Evolutionary conservation across 2,888 invertebrate genomes (phyloP).

Genomic region (Drosophila parthenogenetica): DNA sequence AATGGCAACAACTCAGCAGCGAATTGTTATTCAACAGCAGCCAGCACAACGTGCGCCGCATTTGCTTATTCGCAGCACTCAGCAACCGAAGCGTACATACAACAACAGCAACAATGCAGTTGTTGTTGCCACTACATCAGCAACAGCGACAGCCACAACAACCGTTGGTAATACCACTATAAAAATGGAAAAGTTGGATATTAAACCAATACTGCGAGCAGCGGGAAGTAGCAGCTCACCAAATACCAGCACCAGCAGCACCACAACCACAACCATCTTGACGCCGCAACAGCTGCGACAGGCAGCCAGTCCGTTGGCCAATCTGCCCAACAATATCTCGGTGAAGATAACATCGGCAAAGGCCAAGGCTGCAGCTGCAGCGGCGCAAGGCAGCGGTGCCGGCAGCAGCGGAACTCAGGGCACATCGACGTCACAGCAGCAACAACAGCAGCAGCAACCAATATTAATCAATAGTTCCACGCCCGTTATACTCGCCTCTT

Average conservation of each 20-base stretch:
- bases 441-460: constrained; percentile 76
- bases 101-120: constrained; percentile 57
- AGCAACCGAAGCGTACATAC: constrained; percentile 62
- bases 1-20: constrained; percentile 41
- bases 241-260: constrained; percentile 50
- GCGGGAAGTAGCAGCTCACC: constrained; percentile 43
- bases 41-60: constrained; percentile 56
- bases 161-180: constrained; percentile 75
- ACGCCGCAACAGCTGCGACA: constrained; percentile 76
- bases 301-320: constrained; percentile 79
- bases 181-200: constrained; percentile 83
- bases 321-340: constrained; percentile 84
- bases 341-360: constrained; percentile 84
- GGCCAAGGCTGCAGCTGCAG: constrained; percentile 70
- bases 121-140: constrained; percentile 29
- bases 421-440: constrained; percentile 24
- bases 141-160: constrained; percentile 57
- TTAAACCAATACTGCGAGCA: constrained; percentile 76
- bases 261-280: constrained; percentile 61
- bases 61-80: constrained; percentile 47
- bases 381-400: constrained; percentile 40
- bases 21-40: constrained; percentile 67
- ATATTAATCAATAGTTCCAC: constrained; percentile 83
- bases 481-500: constrained; percentile 81
- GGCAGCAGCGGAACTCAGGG: constrained; percentile 53